A percentile compares a stretch with the other conserved stretches of the same genome.
phyloP scores from a whole-genome alignment of 1,140 invertebrate genomes.

The Idris sp. region DNA sequence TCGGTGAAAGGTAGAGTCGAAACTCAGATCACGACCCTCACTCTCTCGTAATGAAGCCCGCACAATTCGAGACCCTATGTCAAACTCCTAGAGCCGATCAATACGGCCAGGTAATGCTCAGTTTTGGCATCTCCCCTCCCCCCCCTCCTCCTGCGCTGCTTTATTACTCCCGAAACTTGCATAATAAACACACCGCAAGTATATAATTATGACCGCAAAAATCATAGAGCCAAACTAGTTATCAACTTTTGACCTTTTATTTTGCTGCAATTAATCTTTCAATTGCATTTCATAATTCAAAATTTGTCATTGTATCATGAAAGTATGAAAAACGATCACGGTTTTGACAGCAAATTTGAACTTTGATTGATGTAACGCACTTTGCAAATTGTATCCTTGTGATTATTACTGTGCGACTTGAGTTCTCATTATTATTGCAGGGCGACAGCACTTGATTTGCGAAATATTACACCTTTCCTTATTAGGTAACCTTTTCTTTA shows the following conservation, averaged over 20 bases:
- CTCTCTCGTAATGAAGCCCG: constrained; percentile 64
- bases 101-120: constrained; percentile 58
- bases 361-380: constrained; percentile 41
- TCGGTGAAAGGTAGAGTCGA: constrained; percentile 34
- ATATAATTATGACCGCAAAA: too few species aligned
- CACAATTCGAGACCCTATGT: constrained; percentile 58
- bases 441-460: constrained; percentile 50
- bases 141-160: too few species aligned
- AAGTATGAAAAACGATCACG: constrained; percentile 11
- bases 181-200: too few species aligned
- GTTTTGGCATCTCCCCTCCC: constrained; percentile 29
- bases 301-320: constrained; percentile 13
- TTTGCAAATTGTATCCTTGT: constrained; percentile 46
- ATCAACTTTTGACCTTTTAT: too few species aligned
- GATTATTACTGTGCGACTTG: constrained; percentile 43
- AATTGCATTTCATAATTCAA: too few species aligned
- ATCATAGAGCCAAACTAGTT: too few species aligned
- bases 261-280: not conserved
- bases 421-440: constrained; percentile 46
- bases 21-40: constrained; percentile 62
- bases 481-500: constrained; percentile 48
- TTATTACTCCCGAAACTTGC: constrained; percentile 5
- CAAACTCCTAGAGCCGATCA: constrained; percentile 67
- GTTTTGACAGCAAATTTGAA: constrained; percentile 20
- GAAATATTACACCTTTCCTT: constrained; percentile 57